Evolutionary conservation across 2,888 invertebrate species (phyloP), one percentile per base, ranked within the genome.

Genomic region (Anticlea derivata): DNA sequence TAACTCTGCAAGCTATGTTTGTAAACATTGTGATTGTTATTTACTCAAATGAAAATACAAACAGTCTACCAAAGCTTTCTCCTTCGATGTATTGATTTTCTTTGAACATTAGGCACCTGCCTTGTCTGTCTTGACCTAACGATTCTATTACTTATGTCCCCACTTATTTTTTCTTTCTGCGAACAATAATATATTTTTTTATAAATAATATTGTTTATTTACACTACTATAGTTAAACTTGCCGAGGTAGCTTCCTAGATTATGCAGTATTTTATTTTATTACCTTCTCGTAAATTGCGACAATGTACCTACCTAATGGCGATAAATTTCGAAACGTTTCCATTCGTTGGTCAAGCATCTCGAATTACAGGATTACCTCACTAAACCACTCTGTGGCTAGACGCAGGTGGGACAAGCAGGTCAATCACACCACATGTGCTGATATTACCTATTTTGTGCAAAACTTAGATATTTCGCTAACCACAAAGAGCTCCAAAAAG

Each of bases 331-430:
- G 31, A 17, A 46, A 54, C 5, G 3, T 24, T 22, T 20, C 13
- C 24, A 37, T 54, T 45, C 53, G 29, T 45, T 53, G 52, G 55
- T 44, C 24, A 40, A 44, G 30, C 31, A 48, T 50, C 56, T 66
- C 50, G 29, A 39, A 46, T 59, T 57, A 41, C 63, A 59, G 60
- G 45, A 44, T 60, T 64, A 60, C 61, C 47, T 40, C 58, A 55
- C 50, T 53, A 56, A 58, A 57, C 63, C 61, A 55, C 51, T 58
- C 10, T 29, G 58, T 39, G 60, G 63, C 44, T 40, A 41, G 49
- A 57, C 63, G 39, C 63, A 11, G 7, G 7, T 7, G n/a, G 2
- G 1, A 17, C 27, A 17, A 35, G 11, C 27, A 34, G 44, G 44
- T 34, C 43, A 26, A 13, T 24, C 43, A 43, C 8, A 5, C 13